Evolutionary conservation across 1,140 invertebrate genomes (phyloP), one percentile per base, ranked within the genome.

Genomic region (Apolygus lucorum): DNA sequence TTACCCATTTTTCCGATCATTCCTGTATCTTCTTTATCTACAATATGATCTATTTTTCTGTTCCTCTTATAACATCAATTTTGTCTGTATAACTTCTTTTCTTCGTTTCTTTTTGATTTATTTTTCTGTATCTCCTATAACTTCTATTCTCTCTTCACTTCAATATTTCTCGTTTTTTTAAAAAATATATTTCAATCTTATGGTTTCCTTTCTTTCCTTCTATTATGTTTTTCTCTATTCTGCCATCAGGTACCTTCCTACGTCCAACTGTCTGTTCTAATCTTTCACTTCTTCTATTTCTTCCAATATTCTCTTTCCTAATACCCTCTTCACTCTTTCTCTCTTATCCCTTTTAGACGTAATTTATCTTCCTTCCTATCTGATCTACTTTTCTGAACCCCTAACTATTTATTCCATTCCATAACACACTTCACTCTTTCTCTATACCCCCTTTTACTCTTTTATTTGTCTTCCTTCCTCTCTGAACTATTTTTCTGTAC

Each of bases 181-280:
- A 14, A 24, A 17, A 2, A 22, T 63, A 1, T 34, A 29, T 62
- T 27, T 28, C 28, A 17, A 2, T 26, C 52, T 2, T 14, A 11
- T 62, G 14, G 25, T 29, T 62, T 28, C 28, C n/a, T 52, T 52
- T 52, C 52, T n/a, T n/a, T n/a, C 24, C n/a, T 25, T 49, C 2
- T 49, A 49, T 42, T 29, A 64, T 29, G 42, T 64, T 27, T 70
- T 25, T 64, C 29, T 65, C 21, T 64, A 26, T 21, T 63, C 59
- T 63, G 26, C 64, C 42, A 34, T 28, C 21, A 62, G 24, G 17
- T 34, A 8, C 34, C 42, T 65, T 34, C 28, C 25, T 52, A 1
- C 25, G 1, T 65, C 2, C 17, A 4, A 42, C 34, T 42, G 34
- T 27, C 28, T 25, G 29, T 34, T 69, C 26, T 25, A n/a, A 59